phyloP scores from a whole-genome alignment of 2,888 invertebrate species.

The Athetis lepigone region DNA sequence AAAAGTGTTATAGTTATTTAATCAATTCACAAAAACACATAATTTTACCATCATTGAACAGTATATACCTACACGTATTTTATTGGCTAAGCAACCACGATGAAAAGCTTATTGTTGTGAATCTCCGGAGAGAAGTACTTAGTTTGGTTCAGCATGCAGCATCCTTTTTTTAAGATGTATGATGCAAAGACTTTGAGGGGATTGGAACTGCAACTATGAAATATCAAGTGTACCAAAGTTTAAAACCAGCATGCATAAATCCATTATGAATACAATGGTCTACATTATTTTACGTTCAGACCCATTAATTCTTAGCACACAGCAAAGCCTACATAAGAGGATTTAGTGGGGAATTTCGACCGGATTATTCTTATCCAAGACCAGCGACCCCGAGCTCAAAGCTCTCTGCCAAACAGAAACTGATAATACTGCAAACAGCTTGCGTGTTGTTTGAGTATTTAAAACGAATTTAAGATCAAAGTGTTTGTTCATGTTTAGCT shows the following conservation, averaged over 20 bases:
- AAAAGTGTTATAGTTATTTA: too few relatives aligned
- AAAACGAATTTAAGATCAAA: constrained; percentile 31
- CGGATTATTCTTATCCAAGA: constrained; percentile 57
- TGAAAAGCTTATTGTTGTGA: constrained; percentile 71
- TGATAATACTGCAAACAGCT: constrained; percentile 42
- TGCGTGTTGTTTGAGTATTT: constrained; percentile 26
- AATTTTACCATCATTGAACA: too few relatives aligned
- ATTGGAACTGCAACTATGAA: constrained; percentile 44
- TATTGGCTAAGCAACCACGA: constrained; percentile 61
- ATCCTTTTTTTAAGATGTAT: constrained; percentile 55
- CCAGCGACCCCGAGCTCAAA: constrained; percentile 45
- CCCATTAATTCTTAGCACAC: constrained; percentile 40
- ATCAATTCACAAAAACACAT: too few relatives aligned
- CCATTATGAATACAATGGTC: constrained; percentile 19
- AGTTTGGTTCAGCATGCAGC: constrained; percentile 67
- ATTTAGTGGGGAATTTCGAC: constrained; percentile 40
- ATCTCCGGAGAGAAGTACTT: constrained; percentile 68
- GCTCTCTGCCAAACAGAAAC: constrained; percentile 46
- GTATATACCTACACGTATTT: constrained; percentile 44
- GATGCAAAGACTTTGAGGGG: constrained; percentile 46
- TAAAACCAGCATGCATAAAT: constrained; percentile 10
- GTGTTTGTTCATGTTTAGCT: not conserved
- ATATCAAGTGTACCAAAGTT: constrained; percentile 32
- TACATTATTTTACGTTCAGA: constrained; percentile 32
- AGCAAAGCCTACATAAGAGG: constrained; percentile 47